Evolutionary conservation across 1,140 invertebrate species (phyloP).

Genomic region (Andrena cerasifolii): DNA sequence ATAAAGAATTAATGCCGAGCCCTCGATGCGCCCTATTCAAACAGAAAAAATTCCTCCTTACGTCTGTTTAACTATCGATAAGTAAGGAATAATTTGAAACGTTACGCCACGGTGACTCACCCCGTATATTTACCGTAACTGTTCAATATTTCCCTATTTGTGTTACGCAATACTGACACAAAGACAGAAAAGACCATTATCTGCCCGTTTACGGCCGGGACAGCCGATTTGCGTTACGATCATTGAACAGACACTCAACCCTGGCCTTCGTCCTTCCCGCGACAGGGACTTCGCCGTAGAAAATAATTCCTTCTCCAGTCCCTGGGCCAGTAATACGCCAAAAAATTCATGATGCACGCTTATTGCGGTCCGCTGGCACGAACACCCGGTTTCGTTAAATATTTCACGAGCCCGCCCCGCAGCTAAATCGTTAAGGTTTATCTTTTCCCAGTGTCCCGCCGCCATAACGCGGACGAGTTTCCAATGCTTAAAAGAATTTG

Average conservation of each 20-base stretch:
- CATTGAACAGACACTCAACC: background rate
- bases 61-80: too few species aligned
- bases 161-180: background rate
- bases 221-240: background rate
- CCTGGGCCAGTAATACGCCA: background rate
- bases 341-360: constrained; percentile 25
- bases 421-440: background rate
- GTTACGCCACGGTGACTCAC: too few species aligned
- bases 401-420: constrained; percentile 9
- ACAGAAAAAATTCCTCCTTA: too few species aligned
- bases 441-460: background rate
- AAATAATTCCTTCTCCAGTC: constrained; percentile 8
- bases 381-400: constrained; percentile 32
- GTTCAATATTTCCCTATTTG: background rate
- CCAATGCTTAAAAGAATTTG: background rate
- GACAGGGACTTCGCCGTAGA: background rate
- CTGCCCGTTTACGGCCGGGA: background rate
- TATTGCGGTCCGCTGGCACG: background rate
- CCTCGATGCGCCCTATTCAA: too few species aligned
- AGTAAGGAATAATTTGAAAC: too few species aligned
- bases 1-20: too few species aligned
- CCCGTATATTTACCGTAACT: too few species aligned
- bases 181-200: background rate
- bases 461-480: background rate
- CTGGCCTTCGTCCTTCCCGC: background rate